A percentile compares a stretch with the other conserved stretches of the same genome.
Evolutionary conservation across 2,113 vertebrate species (phyloP).

Genomic region (Melanerpes aurifrons): DNA sequence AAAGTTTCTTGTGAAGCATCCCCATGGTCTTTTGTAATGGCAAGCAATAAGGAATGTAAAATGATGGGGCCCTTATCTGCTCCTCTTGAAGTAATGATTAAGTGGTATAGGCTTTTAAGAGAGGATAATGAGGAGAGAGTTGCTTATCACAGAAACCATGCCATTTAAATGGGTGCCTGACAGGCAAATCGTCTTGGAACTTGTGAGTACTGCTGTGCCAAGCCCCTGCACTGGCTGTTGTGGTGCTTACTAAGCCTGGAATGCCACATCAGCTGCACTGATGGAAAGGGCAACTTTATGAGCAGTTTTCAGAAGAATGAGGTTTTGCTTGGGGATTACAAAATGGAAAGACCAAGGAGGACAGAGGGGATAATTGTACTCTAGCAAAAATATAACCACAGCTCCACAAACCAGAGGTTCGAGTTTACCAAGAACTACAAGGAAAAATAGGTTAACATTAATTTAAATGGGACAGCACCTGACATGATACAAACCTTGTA

Average conservation of each 20-base stretch:
- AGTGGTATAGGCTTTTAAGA: conserved; percentile 7
- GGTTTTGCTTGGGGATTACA: not conserved
- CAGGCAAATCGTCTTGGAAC: conserved; percentile 22
- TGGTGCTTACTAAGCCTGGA: not conserved
- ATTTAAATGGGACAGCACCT: not conserved
- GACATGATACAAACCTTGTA: not conserved
- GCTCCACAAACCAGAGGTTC: not conserved
- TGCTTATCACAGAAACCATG: not conserved
- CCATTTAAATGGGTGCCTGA: not conserved
- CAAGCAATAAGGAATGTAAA: conserved; percentile 18
- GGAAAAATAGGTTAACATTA: not conserved
- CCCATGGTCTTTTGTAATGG: not conserved
- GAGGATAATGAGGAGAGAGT: conserved; percentile 11
- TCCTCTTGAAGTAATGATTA: conserved; percentile 23
- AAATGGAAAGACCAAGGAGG: not conserved
- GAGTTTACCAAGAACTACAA: not conserved
- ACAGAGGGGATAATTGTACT: not conserved
- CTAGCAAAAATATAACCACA: not conserved
- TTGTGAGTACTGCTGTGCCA: not conserved
- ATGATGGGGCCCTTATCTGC: not conserved
- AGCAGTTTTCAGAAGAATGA: conserved; percentile 3
- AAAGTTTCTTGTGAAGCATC: not conserved
- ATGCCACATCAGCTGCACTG: conserved; percentile 4
- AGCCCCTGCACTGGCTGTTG: not conserved
- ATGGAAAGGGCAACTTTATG: not conserved